These are phyloP conservation scores for Acrocephalus arundinaceus DNA, from an alignment of 2,113 vertebrate species.

Conservation along the genomic window DNA sequence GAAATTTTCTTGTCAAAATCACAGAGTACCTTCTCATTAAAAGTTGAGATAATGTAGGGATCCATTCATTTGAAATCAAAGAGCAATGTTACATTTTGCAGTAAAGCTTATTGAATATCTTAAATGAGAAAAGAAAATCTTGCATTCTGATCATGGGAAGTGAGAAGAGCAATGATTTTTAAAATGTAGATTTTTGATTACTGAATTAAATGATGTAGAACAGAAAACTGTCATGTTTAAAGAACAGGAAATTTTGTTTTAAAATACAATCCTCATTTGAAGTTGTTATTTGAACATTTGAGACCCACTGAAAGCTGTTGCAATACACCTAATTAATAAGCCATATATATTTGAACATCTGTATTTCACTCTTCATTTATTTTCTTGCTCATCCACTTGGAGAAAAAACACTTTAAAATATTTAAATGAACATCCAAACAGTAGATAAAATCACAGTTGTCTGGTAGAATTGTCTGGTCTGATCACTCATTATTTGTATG, in stretches of 20 bases:
- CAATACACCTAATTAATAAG: slow-evolving; percentile 52
- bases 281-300: slow-evolving; percentile 20
- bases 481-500: not conserved
- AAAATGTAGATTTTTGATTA: slow-evolving; percentile 24
- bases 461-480: not conserved
- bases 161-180: not conserved
- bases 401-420: not conserved
- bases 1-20: slow-evolving; percentile 4
- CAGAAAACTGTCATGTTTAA: slow-evolving; percentile 9
- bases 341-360: slow-evolving; percentile 56
- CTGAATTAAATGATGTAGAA: slow-evolving; percentile 37
- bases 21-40: not conserved
- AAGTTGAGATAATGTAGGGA: not conserved
- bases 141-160: not conserved
- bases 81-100: not conserved
- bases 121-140: not conserved
- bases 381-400: slow-evolving; percentile 18
- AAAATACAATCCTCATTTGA: slow-evolving; percentile 24
- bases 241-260: slow-evolving; percentile 9
- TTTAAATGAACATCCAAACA: not conserved
- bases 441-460: not conserved
- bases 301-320: not conserved
- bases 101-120: not conserved
- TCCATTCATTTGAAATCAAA: not conserved
- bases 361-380: slow-evolving; percentile 56